These are phyloP conservation scores for Neopelma chrysocephalum DNA, from an alignment of 2,797 vertebrate genomes.

Conservation along the genomic window DNA sequence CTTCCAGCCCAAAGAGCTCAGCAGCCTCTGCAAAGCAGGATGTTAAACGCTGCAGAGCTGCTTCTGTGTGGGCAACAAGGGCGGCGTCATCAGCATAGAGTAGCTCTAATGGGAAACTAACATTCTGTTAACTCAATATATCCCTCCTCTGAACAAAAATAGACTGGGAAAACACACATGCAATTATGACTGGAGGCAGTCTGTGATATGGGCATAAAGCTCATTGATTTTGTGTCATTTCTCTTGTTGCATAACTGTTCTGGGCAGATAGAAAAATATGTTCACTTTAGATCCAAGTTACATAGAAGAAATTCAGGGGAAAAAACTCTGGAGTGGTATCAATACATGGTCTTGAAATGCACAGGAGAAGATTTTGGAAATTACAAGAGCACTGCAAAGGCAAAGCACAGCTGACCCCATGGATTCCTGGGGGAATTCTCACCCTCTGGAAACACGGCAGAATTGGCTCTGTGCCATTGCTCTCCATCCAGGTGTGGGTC, in stretches of 20 bases:
- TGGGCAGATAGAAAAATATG: not conserved
- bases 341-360: not conserved
- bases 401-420: not conserved
- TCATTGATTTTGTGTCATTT: not conserved
- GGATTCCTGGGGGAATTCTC: not conserved
- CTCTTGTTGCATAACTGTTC: not conserved
- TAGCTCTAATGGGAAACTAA: not conserved
- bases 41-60: too few species aligned
- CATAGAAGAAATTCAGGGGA: not conserved
- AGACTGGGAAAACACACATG: not conserved
- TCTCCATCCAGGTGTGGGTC: not conserved
- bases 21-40: too few species aligned
- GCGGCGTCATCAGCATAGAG: too few species aligned
- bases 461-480: not conserved
- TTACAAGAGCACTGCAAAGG: not conserved
- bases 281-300: not conserved
- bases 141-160: not conserved
- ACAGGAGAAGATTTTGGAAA: not conserved
- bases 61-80: too few species aligned
- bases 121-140: not conserved
- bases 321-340: not conserved
- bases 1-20: too few species aligned
- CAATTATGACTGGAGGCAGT: not conserved
- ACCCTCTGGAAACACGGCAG: not conserved
- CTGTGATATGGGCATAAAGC: not conserved